Conservation (phyloP, 2,797 vertebrate species). For the Hippoglossus hippoglossus region DNA sequence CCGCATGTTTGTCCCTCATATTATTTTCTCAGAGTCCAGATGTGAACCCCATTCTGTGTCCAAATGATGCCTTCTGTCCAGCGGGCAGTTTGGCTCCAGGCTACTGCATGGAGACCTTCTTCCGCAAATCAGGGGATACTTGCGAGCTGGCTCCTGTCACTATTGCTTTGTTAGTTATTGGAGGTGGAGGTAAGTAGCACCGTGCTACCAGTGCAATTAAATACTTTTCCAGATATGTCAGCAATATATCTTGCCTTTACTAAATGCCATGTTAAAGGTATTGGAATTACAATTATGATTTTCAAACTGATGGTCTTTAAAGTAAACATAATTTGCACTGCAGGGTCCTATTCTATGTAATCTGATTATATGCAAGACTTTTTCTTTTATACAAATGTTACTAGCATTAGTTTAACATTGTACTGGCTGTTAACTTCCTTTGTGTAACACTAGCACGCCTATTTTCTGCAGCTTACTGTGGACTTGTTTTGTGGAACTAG, state of each 20-base stretch:
- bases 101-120: conserved; percentile 93
- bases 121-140: conserved; percentile 85
- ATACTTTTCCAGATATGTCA: not conserved
- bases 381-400: too few relatives aligned
- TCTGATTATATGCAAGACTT: too few relatives aligned
- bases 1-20: not conserved
- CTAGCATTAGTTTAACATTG: not conserved
- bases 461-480: not conserved
- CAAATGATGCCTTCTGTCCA: conserved; percentile 90
- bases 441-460: not conserved
- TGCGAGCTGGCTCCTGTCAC: conserved; percentile 89
- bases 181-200: conserved; percentile 81
- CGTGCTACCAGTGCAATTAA: not conserved
- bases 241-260: not conserved
- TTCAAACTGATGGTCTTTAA: too few relatives aligned
- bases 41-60: conserved; percentile 87
- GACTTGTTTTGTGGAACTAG: too few relatives aligned
- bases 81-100: conserved; percentile 84
- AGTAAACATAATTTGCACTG: too few relatives aligned
- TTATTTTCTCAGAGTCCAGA: conserved; percentile 86
- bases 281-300: too few relatives aligned
- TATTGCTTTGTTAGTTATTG: conserved; percentile 85
- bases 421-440: not conserved
- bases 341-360: too few relatives aligned
- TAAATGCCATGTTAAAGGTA: not conserved